phyloP scores from a whole-genome alignment of 2,888 invertebrate species.

The Ectemnius lituratus region DNA sequence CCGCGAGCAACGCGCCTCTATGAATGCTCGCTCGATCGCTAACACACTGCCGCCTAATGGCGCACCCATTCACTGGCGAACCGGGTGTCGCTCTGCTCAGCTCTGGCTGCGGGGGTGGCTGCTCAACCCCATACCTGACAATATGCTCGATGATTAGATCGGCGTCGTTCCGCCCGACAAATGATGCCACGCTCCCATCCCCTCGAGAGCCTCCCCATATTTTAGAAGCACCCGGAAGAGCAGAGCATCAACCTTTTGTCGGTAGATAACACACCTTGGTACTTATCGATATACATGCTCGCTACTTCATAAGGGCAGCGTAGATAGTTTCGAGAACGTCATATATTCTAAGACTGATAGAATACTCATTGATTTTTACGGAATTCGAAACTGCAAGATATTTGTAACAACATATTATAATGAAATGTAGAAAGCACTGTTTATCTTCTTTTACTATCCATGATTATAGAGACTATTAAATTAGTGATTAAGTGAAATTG shows the following conservation, averaged over 20 bases:
- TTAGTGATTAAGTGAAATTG: constrained; percentile 11
- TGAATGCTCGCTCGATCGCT: constrained; percentile 58
- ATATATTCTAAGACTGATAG: too few species aligned
- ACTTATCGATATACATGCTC: too few species aligned
- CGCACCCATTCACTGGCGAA: constrained; percentile 61
- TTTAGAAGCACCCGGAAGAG: too few species aligned
- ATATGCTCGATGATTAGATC: constrained; percentile 69
- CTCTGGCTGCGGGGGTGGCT: constrained; percentile 22
- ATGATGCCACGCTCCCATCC: constrained; percentile 44
- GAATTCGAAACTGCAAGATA: too few species aligned
- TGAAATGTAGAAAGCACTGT: too few species aligned
- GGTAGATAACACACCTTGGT: too few species aligned
- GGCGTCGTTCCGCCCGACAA: constrained; percentile 58
- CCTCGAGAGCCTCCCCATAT: not conserved
- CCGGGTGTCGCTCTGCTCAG: constrained; percentile 17
- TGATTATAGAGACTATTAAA: not conserved
- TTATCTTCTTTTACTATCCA: too few species aligned
- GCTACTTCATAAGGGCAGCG: too few species aligned
- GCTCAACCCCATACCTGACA: constrained; percentile 52
- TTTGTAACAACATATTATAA: too few species aligned
- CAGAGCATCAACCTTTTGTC: too few species aligned
- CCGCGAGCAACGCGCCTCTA: constrained; percentile 49
- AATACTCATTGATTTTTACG: too few species aligned
- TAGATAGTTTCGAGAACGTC: too few species aligned
- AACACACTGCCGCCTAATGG: constrained; percentile 68